Evolutionary conservation across 2,113 vertebrate species (phyloP), one percentile per base, ranked within the genome.

Genomic region (Phalacrocorax pelagicus): DNA sequence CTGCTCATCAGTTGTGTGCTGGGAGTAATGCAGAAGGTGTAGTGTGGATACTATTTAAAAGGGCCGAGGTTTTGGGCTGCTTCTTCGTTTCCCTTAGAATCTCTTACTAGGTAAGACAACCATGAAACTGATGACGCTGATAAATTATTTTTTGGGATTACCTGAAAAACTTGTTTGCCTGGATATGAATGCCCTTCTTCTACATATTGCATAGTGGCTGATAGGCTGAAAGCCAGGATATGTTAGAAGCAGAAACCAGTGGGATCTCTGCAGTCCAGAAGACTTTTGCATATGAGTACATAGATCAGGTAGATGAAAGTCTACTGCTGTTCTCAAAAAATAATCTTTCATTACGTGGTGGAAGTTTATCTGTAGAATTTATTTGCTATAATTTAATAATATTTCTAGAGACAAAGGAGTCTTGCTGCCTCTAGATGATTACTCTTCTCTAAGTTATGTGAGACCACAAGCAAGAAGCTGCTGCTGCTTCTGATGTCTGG

Each of bases 341-440:
- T 52, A 42, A 0, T 15, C 7, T 61, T 75, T 62, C 1, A 0
- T 77, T 55, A 5, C 6, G 0, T 2, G 19, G 30, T 51, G n/a
- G 16, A 71, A 67, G 27, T 32, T 21, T 40, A 29, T 65, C 11
- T 65, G 24, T 49, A 42, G 54, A 49, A 66, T 75, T 63, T 80
- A 70, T 6, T 27, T 86, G 44, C 24, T 20, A 11, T 86, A 70
- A 62, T 78, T 79, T 79, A 86, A 7, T 40, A 63, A 59, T 81
- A 14, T 54, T 84, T 6, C 21, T 84, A 44, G 27, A 94, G 77
- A 81, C 86, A 73, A 88, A 92, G 86, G 49, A 77, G 19, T 24
- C n/a, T n/a, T 84, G 14, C 67, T 82, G 74, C 32, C 67, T 88
- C 54, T 77, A 38, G 49, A 46, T 80, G 40, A 42, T 92, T 88